Evolutionary conservation across 2,888 invertebrate species (phyloP), one percentile per base, ranked within the genome.

Genomic region (Sialis lutaria): DNA sequence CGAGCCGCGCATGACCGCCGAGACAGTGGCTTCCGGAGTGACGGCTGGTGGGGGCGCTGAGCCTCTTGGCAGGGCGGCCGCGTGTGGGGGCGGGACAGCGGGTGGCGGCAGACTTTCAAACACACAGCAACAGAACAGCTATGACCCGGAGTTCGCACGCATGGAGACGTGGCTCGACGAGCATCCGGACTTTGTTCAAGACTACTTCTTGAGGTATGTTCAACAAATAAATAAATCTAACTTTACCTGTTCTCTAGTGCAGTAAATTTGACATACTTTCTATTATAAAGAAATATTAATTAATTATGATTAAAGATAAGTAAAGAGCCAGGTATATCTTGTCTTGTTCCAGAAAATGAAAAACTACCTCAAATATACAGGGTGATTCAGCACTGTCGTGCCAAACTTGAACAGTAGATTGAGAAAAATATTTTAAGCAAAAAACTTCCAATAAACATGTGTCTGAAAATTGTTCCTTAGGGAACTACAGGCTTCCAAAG

Each of bases 81-180:
- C 59, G 64, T 64, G 60, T 60, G 59, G 58, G 61, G 65, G 58
- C 56, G 54, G 52, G 61, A 61, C 63, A 65, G 64, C 40, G 12
- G 40, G 65, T 64, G 64, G 64, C 64, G 64, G 40, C 46, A 9
- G 8, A 33, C 10, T 12, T 40, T 40, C 40, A 46, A 22, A 62
- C 63, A 63, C 63, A 55, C 56, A 55, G 57, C 57, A 53, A 30
- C 61, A 66, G 58, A 52, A 55, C 48, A 69, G 74, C 64, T 88
- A 88, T 66, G 86, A 88, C 68, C 80, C 85, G 54, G 88, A 89
- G 66, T 86, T 85, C 66, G 83, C 88, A 49, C 79, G 83, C 54
- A 89, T 92, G 72, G 92, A 93, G 69, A 81, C 89, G 57, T 95
- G 93, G 93, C 78, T 95, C 56, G 93, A 95, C 68, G 92, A 92